Percentiles rank a stretch among this genome's conserved stretches.
These are phyloP conservation scores for Cherax destructor DNA, from an alignment of 1,140 invertebrate species.

Conservation along the genomic window DNA sequence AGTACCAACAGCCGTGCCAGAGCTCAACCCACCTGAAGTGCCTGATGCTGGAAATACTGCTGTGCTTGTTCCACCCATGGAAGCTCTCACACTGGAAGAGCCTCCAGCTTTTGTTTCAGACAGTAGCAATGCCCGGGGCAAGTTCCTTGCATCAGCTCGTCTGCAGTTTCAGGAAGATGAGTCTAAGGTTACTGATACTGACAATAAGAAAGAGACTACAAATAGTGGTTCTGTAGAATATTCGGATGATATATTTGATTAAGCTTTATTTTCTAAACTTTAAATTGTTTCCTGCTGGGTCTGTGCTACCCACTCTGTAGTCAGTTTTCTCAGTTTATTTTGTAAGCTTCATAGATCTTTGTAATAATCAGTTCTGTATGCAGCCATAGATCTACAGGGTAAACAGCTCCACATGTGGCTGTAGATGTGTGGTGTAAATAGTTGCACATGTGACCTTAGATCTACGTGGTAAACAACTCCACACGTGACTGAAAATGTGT, in stretches of 20 bases:
- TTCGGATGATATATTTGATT: not conserved
- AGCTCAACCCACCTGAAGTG: not conserved
- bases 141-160: not conserved
- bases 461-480: too few relatives aligned
- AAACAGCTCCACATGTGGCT: too few relatives aligned
- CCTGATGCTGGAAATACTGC: not conserved
- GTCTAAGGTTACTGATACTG: not conserved
- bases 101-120: not conserved
- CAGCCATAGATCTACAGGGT: too few relatives aligned
- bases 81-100: not conserved
- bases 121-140: not conserved
- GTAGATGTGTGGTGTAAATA: too few relatives aligned
- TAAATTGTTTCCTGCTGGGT: too few relatives aligned
- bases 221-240: not conserved
- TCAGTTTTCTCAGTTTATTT: too few relatives aligned
- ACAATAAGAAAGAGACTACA: not conserved
- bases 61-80: not conserved
- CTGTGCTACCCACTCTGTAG: too few relatives aligned
- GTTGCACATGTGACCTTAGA: too few relatives aligned
- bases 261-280: not conserved
- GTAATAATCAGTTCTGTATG: too few relatives aligned
- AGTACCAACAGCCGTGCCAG: not conserved
- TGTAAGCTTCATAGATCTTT: too few relatives aligned
- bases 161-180: conserved; percentile 1
- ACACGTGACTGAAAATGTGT: too few relatives aligned